A percentile compares a stretch with the other conserved stretches of the same genome.
Evolutionary conservation across 2,113 vertebrate genomes (phyloP).

Genomic region (Rhizomys pruinosus): DNA sequence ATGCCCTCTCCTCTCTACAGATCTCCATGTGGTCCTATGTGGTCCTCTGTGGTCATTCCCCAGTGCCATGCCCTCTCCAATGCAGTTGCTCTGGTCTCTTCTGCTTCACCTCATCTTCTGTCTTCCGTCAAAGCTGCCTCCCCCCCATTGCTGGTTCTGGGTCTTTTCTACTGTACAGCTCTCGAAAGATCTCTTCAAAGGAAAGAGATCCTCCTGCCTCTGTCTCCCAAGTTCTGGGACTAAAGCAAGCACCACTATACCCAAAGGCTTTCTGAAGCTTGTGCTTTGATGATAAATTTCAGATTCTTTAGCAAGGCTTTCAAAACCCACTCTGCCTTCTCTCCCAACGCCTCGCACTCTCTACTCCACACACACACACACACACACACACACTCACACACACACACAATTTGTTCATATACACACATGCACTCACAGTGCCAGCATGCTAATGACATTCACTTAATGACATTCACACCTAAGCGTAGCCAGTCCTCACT

Average conservation of each 20-base stretch:
- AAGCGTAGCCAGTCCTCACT: neutral
- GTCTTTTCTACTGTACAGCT: neutral
- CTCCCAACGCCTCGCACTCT: neutral
- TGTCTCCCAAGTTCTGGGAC: too few relatives aligned
- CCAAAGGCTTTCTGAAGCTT: too few relatives aligned
- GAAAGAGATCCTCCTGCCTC: too few relatives aligned
- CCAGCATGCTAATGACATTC: too few relatives aligned
- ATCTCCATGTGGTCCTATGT: fast-evolving
- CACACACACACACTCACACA: neutral
- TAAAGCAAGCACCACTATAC: too few relatives aligned
- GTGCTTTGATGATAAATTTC: neutral
- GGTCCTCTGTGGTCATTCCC: too few relatives aligned
- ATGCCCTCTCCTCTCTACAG: neutral
- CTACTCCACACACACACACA: fast-evolving
- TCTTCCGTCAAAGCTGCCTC: neutral
- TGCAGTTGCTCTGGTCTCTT: neutral
- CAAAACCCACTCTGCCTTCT: neutral
- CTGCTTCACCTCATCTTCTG: neutral
- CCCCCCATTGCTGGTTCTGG: neutral
- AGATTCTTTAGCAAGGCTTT: neutral
- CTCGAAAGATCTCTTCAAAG: too few relatives aligned
- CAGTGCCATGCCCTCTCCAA: too few relatives aligned
- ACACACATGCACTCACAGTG: neutral
- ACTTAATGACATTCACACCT: too few relatives aligned
- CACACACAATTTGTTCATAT: too few relatives aligned